Evolutionary conservation across 2,113 vertebrate genomes (phyloP).

Genomic region (Varanus salvator): DNA sequence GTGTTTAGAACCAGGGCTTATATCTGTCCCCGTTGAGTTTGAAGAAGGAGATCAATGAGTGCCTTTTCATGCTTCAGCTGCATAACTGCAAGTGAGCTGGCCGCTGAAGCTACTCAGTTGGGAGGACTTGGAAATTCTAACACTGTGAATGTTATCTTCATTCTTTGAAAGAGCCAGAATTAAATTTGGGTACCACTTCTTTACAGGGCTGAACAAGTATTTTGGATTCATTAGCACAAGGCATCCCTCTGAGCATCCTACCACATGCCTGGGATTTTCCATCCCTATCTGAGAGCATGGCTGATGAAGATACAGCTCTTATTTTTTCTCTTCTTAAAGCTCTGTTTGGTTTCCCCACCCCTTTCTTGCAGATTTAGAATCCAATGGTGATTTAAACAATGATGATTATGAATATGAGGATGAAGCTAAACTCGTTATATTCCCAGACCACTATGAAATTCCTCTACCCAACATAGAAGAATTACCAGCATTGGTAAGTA

Average conservation of each 20-base stretch:
- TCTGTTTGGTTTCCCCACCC: constrained; percentile 35
- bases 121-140: background rate
- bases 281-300: background rate
- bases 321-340: constrained; percentile 10
- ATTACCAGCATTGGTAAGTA: constrained; percentile 96
- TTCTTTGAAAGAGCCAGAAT: background rate
- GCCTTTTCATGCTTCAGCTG: background rate
- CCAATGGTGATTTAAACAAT: constrained; percentile 89
- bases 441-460: constrained; percentile 99
- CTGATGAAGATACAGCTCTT: background rate
- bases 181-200: background rate
- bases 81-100: background rate
- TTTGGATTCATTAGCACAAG: background rate
- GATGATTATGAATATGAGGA: constrained; percentile 97
- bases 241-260: background rate
- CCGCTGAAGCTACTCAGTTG: background rate
- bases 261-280: background rate
- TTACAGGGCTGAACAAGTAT: background rate
- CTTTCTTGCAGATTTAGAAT: constrained; percentile 91
- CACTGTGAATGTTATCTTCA: background rate
- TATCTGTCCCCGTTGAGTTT: background rate
- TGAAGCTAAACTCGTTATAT: constrained; percentile 97
- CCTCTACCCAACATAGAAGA: constrained; percentile 98
- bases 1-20: background rate
- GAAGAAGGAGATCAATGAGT: background rate